Evolutionary conservation across 2,888 invertebrate species (phyloP).

Genomic region (Drosophila incognita): DNA sequence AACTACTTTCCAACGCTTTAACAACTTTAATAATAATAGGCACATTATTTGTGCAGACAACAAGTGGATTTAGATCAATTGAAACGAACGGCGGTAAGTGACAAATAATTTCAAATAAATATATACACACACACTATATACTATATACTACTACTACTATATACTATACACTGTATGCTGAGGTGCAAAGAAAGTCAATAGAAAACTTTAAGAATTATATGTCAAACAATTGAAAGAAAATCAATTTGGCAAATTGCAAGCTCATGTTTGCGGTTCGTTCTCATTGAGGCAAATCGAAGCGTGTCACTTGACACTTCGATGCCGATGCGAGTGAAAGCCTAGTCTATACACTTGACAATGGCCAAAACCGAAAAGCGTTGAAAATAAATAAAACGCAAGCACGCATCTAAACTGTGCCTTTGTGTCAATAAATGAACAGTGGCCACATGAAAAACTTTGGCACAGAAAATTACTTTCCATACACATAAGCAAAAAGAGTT

Average conservation of each 20-base stretch:
- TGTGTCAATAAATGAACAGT: conserved; percentile 74
- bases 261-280: conserved; percentile 69
- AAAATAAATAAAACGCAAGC: conserved; percentile 22
- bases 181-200: conserved; percentile 56
- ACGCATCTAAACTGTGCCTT: conserved; percentile 69
- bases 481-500: conserved; percentile 44
- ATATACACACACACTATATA: neutral
- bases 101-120: conserved; percentile 42
- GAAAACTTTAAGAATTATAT: conserved; percentile 35
- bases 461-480: conserved; percentile 78
- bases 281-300: conserved; percentile 67
- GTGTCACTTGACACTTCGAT: conserved; percentile 66
- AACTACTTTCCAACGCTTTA: conserved; percentile 77
- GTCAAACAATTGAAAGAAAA: conserved; percentile 65
- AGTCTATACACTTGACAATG: conserved; percentile 43
- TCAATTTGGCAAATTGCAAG: conserved; percentile 78
- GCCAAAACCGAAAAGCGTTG: conserved; percentile 56
- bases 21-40: conserved; percentile 77
- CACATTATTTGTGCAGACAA: conserved; percentile 76
- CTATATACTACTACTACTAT: conserved; percentile 10
- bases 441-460: conserved; percentile 75
- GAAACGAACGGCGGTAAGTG: conserved; percentile 80
- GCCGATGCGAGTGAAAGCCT: conserved; percentile 66
- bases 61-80: conserved; percentile 82
- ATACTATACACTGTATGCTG: conserved; percentile 8